These are phyloP conservation scores for Dysmachus trigonus DNA, from an alignment of 2,888 invertebrate species.

Conservation along the genomic window DNA sequence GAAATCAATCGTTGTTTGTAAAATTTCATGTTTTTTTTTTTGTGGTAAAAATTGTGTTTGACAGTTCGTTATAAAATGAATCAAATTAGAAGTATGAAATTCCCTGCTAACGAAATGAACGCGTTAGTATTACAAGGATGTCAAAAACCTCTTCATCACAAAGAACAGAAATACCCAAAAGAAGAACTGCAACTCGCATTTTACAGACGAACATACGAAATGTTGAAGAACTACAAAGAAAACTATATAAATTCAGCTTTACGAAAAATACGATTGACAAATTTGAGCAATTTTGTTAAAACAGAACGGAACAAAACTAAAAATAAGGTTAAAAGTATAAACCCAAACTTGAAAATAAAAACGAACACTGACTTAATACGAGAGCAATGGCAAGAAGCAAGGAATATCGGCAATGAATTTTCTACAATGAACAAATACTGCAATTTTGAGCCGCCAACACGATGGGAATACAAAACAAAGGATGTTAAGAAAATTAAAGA, in stretches of 20 bases:
- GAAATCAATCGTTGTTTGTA: too few species aligned
- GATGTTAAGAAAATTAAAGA: too few species aligned
- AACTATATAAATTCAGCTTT: not conserved
- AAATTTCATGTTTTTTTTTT: too few species aligned
- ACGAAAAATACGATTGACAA: not conserved
- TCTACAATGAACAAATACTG: not conserved
- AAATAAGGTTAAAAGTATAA: not conserved
- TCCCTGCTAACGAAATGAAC: too few species aligned
- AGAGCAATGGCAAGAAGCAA: not conserved
- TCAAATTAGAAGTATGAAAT: too few species aligned
- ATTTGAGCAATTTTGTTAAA: not conserved
- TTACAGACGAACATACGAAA: not conserved
- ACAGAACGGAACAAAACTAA: too few species aligned
- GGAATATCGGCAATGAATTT: not conserved
- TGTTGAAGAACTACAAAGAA: not conserved
- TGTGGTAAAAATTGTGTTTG: too few species aligned
- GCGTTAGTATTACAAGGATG: too few species aligned
- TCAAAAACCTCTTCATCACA: not conserved
- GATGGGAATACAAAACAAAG: too few species aligned
- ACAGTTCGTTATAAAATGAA: too few species aligned
- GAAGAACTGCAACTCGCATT: not conserved
- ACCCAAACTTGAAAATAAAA: not conserved
- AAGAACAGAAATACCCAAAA: not conserved
- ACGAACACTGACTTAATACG: not conserved
- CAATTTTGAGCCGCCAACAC: not conserved